Percentiles rank a stretch among this genome's conserved stretches.
These are phyloP conservation scores for Perizoma affinitatum DNA, from an alignment of 2,888 invertebrate species.

Conservation along the genomic window DNA sequence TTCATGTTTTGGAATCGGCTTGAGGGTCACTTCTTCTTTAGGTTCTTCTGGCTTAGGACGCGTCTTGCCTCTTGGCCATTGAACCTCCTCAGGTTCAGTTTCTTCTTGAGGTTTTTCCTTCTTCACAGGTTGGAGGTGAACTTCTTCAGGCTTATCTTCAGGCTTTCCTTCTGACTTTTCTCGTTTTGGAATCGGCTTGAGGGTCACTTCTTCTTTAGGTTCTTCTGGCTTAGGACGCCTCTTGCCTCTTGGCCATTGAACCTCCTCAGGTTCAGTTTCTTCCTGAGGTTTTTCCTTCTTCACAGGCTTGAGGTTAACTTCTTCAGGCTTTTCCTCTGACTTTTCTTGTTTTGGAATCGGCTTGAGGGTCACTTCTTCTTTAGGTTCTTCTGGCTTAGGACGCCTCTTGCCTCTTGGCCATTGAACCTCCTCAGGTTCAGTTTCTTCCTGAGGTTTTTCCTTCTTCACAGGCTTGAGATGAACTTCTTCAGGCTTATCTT, in stretches of 20 bases:
- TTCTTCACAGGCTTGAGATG: constrained; percentile 34
- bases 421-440: constrained; percentile 45
- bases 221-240: constrained; percentile 36
- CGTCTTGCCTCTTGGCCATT: constrained; percentile 48
- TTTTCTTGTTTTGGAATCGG: no score
- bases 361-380: constrained; percentile 54
- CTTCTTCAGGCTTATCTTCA: constrained; percentile 40
- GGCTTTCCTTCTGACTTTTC: constrained; percentile 56
- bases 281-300: neutral
- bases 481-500: constrained; percentile 23
- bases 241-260: neutral
- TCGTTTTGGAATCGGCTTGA: constrained; percentile 27
- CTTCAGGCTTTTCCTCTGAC: no score
- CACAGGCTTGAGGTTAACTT: no score
- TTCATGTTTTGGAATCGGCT: constrained; percentile 59
- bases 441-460: constrained; percentile 48
- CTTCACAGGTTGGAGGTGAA: constrained; percentile 36
- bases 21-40: constrained; percentile 57
- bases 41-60: constrained; percentile 48
- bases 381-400: constrained; percentile 47
- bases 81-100: constrained; percentile 45
- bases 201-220: constrained; percentile 54
- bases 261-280: neutral
- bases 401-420: constrained; percentile 44
- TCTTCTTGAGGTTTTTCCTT: constrained; percentile 54